Evolutionary conservation across 2,113 vertebrate species (phyloP).

Genomic region (Thomomys bottae): DNA sequence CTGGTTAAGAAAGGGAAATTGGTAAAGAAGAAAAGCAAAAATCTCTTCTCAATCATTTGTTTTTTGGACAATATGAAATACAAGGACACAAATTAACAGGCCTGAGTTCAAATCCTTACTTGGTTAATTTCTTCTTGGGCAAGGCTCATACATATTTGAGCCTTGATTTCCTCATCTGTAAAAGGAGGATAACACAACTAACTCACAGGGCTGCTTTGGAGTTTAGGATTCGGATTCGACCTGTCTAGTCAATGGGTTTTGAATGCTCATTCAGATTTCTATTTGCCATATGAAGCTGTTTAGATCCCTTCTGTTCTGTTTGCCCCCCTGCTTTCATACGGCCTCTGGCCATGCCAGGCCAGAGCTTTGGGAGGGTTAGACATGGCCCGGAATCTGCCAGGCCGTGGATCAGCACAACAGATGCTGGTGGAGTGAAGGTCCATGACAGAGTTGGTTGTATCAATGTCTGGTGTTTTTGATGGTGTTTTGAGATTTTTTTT

Average conservation of each 20-base stretch:
- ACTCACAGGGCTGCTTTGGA: background rate
- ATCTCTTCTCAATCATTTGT: background rate
- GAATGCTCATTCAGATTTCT: background rate
- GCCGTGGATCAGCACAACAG: background rate
- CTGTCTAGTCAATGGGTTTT: background rate
- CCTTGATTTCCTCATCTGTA: constrained; percentile 13
- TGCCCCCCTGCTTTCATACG: background rate
- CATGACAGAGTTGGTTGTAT: background rate
- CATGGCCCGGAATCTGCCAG: background rate
- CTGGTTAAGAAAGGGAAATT: background rate
- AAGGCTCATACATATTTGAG: background rate
- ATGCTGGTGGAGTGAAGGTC: background rate
- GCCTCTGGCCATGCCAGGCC: background rate
- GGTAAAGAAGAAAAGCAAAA: background rate
- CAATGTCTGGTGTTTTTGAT: background rate
- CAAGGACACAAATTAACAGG: background rate
- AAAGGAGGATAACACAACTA: background rate
- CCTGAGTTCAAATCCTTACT: background rate
- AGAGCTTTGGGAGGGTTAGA: background rate
- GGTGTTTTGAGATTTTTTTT: background rate
- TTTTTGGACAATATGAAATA: background rate
- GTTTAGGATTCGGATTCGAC: background rate
- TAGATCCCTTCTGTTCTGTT: background rate
- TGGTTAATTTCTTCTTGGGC: background rate
- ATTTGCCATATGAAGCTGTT: background rate